Percentiles rank a stretch among this genome's conserved stretches.
Conservation (phyloP, 2,113 vertebrate genomes). For the Nothocercus julius region DNA sequence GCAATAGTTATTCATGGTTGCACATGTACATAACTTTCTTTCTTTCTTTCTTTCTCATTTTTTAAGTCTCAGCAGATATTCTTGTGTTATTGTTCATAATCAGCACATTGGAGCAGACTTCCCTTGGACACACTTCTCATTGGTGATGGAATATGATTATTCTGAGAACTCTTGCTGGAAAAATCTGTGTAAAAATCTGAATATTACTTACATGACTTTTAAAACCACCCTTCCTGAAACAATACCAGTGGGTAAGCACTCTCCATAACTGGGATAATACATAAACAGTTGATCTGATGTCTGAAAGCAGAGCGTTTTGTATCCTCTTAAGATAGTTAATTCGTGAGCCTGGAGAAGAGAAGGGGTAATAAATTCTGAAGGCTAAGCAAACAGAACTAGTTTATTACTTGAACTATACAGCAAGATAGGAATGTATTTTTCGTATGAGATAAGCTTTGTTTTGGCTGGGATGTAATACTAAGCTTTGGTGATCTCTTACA, state of each 20-base stretch:
- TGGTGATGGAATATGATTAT: constrained; percentile 88
- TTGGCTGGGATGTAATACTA: not conserved
- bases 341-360: not conserved
- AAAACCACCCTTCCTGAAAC: constrained; percentile 75
- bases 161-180: constrained; percentile 84
- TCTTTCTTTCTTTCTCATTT: not conserved
- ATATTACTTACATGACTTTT: constrained; percentile 81
- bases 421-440: not conserved
- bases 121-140: constrained; percentile 88
- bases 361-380: not conserved
- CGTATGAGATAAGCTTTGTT: not conserved
- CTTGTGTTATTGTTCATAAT: constrained; percentile 82
- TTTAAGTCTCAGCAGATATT: constrained; percentile 75
- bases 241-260: constrained; percentile 67
- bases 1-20: not conserved
- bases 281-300: not conserved
- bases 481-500: not conserved
- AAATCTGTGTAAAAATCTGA: constrained; percentile 79
- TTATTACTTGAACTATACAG: not conserved
- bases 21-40: not conserved
- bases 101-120: constrained; percentile 86
- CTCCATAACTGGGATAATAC: not conserved
- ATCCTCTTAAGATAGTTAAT: not conserved
- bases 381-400: not conserved
- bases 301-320: not conserved